Evolutionary conservation across 2,797 vertebrate species (phyloP).

Genomic region (Silurus aristotelis): DNA sequence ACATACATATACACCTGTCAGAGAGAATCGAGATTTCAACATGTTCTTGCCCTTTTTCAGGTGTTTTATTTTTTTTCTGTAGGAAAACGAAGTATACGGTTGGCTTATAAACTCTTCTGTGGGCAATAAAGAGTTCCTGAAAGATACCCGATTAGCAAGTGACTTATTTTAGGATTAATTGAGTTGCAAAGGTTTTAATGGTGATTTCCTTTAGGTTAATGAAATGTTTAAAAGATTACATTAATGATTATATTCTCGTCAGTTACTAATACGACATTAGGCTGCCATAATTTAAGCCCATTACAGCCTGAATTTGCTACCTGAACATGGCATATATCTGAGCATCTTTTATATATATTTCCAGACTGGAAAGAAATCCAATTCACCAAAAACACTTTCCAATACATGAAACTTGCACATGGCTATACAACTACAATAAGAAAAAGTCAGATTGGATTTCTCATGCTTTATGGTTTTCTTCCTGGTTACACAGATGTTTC

Average conservation of each 20-base stretch:
- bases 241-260: neutral
- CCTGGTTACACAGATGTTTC: slow-evolving; percentile 7
- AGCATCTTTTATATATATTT: neutral
- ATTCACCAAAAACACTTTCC: neutral
- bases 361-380: neutral
- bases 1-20: neutral
- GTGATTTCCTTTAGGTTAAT: neutral
- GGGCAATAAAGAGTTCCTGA: neutral
- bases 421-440: neutral
- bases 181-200: neutral
- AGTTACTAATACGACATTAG: neutral
- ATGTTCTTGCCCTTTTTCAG: neutral
- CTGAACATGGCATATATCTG: neutral
- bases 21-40: neutral
- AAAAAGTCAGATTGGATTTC: neutral
- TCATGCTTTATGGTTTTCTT: neutral
- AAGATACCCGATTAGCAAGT: neutral
- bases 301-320: neutral
- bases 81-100: neutral
- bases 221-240: neutral
- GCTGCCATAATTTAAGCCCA: neutral
- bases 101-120: neutral
- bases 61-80: neutral
- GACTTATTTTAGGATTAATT: neutral
- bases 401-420: neutral